Evolutionary conservation across 2,888 invertebrate species (phyloP).

Genomic region (Ischnura elegans): DNA sequence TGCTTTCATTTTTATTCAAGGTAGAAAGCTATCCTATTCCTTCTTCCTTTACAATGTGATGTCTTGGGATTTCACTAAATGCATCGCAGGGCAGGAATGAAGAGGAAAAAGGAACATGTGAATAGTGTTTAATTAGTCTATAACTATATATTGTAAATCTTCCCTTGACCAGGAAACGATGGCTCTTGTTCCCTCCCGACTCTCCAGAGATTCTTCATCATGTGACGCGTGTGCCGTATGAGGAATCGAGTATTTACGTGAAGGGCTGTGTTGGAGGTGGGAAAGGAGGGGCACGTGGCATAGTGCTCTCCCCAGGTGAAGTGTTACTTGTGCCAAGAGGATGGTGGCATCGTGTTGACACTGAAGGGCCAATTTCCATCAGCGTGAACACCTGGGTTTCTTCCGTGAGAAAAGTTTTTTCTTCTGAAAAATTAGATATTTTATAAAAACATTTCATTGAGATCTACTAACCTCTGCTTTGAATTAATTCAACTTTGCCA

Average conservation of each 20-base stretch:
- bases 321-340: slow-evolving; percentile 92
- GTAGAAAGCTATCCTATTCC: too few relatives aligned
- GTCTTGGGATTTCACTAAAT: too few relatives aligned
- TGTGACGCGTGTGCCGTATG: slow-evolving; percentile 94
- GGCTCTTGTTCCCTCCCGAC: slow-evolving; percentile 93
- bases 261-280: slow-evolving; percentile 16
- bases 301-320: slow-evolving; percentile 90
- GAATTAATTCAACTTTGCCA: too few relatives aligned
- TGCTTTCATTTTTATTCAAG: too few relatives aligned
- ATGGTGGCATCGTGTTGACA: slow-evolving; percentile 99
- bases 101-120: too few relatives aligned
- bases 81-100: too few relatives aligned
- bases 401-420: slow-evolving; percentile 79
- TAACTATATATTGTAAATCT: background rate
- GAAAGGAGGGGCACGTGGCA: slow-evolving; percentile 79
- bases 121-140: too few relatives aligned
- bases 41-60: too few relatives aligned
- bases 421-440: background rate
- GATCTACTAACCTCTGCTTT: too few relatives aligned
- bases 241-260: slow-evolving; percentile 94
- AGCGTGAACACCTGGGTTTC: slow-evolving; percentile 90
- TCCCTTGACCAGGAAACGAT: slow-evolving; percentile 86
- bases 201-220: slow-evolving; percentile 81
- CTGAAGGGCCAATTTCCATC: slow-evolving; percentile 79
- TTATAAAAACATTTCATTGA: too few relatives aligned